Evolutionary conservation across 2,797 vertebrate species (phyloP).

Genomic region (Tachyglossus aculeatus): DNA sequence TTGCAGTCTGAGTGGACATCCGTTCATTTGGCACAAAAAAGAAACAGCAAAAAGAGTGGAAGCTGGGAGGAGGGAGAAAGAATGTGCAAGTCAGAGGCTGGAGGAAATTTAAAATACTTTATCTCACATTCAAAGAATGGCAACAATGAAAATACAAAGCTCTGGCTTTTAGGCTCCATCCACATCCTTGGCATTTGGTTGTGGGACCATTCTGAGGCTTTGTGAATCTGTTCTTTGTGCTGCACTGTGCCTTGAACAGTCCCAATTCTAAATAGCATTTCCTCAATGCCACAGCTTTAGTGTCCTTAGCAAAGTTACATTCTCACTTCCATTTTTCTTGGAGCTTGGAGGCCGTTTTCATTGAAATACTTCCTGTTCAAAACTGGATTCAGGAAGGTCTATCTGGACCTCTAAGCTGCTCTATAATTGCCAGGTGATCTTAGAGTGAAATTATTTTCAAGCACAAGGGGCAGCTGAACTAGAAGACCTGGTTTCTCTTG

Average conservation of each 20-base stretch:
- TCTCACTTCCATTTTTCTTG: not conserved
- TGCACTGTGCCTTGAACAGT: too few species aligned
- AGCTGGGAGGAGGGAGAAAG: not conserved
- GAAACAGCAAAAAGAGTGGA: not conserved
- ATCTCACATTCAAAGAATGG: constrained; percentile 55
- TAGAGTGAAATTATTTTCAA: too few species aligned
- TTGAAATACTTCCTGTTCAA: too few species aligned
- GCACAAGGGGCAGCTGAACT: too few species aligned
- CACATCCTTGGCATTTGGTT: too few species aligned
- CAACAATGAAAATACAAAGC: constrained; percentile 49
- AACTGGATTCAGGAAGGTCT: too few species aligned
- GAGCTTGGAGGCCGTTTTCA: too few species aligned
- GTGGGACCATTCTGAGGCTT: too few species aligned
- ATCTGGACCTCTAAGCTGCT: too few species aligned
- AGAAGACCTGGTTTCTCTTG: too few species aligned
- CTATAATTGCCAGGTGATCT: too few species aligned
- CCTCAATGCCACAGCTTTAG: constrained; percentile 2
- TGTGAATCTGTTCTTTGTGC: too few species aligned
- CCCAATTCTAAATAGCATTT: fast-evolving
- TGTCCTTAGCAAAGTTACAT: constrained; percentile 14
- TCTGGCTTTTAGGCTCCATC: constrained; percentile 31
- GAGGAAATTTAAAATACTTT: constrained; percentile 42
- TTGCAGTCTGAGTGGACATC: constrained; percentile 53
- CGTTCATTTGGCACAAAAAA: constrained; percentile 48
- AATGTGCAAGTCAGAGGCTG: constrained; percentile 43